Conservation (phyloP, 2,888 invertebrate species). For the Galerucella nymphaeae region DNA sequence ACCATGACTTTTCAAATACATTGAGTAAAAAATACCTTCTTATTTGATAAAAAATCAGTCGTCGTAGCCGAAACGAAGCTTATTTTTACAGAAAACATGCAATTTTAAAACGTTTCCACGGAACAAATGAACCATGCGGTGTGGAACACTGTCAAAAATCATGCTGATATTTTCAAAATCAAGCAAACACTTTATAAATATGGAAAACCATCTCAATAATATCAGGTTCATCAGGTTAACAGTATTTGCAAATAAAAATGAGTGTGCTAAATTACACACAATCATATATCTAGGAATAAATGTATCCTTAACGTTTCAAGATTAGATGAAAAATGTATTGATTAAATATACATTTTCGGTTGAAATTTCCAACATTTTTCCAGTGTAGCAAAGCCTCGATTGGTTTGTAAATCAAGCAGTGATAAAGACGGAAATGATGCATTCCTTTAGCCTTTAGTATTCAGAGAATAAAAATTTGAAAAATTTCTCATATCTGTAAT, state of each 20-base stretch:
- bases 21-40: no score
- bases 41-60: no score
- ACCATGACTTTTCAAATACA: no score
- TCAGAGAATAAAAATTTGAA: neutral
- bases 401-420: neutral
- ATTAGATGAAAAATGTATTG: no score
- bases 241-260: no score
- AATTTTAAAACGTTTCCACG: slow-evolving; percentile 10
- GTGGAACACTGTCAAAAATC: neutral
- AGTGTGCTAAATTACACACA: no score
- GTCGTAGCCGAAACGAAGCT: neutral
- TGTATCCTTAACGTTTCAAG: no score
- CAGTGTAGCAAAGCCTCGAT: neutral
- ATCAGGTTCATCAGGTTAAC: no score
- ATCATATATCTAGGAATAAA: no score
- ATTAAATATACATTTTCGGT: neutral
- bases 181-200: no score
- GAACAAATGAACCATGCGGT: slow-evolving; percentile 4
- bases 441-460: neutral
- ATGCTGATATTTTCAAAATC: no score
- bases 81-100: slow-evolving; percentile 6
- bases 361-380: neutral
- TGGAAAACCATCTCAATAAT: no score
- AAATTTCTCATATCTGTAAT: slow-evolving; percentile 1
- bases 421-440: neutral